These are phyloP conservation scores for Rhombomys opimus DNA, from an alignment of 2,113 vertebrate species.

Conservation along the genomic window DNA sequence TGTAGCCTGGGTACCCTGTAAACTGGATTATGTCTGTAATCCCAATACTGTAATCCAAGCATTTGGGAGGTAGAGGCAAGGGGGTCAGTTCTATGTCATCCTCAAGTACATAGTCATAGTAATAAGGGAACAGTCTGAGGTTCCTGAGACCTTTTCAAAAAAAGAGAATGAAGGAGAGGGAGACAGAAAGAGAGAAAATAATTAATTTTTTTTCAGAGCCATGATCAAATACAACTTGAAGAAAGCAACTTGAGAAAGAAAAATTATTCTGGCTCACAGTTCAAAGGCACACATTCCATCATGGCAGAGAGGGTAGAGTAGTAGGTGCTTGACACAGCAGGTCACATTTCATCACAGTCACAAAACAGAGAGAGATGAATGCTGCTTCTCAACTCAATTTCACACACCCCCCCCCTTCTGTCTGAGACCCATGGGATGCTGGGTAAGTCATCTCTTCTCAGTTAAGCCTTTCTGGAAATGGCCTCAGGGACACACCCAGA, in stretches of 20 bases:
- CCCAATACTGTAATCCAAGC: background rate
- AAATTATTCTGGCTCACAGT: background rate
- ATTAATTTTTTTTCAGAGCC: background rate
- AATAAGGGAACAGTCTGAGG: background rate
- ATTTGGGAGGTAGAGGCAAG: background rate
- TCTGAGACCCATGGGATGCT: background rate
- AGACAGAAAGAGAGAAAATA: background rate
- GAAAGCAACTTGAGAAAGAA: background rate
- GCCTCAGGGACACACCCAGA: background rate
- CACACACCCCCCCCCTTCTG: no score
- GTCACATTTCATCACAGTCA: background rate
- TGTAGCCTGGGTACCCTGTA: background rate
- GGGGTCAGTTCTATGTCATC: background rate
- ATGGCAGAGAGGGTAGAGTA: background rate
- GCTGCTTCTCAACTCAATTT: background rate
- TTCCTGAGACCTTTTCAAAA: background rate
- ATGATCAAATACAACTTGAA: background rate
- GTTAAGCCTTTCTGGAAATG: background rate
- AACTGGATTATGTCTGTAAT: background rate
- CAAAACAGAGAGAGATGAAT: background rate
- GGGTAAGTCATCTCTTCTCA: background rate
- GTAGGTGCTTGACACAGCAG: background rate
- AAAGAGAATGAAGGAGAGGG: rapidly evolving
- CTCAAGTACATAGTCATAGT: background rate
- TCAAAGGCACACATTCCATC: no score